A percentile compares a stretch with the other conserved stretches of the same genome.
Conservation (phyloP, 2,888 invertebrate genomes). For the Tipula confusa region DNA sequence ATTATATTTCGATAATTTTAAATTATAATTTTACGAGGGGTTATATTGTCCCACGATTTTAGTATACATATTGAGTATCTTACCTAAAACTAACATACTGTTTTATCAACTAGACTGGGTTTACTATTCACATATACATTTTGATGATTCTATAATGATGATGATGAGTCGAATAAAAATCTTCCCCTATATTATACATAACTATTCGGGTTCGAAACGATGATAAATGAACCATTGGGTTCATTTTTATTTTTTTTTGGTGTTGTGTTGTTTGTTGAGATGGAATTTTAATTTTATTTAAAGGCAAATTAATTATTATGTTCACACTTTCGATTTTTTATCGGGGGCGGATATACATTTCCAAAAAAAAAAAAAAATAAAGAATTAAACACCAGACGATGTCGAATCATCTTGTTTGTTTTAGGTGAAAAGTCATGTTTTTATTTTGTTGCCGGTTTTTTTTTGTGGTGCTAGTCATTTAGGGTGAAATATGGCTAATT, state of each 20-base stretch:
- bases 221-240: constrained; percentile 14
- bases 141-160: constrained; percentile 12
- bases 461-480: neutral
- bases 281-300: constrained; percentile 9
- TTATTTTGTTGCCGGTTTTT: neutral
- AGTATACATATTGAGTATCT: neutral
- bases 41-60: constrained; percentile 21
- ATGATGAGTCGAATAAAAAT: neutral
- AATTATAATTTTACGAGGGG: constrained; percentile 27
- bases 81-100: neutral
- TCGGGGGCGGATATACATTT: neutral
- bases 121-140: neutral
- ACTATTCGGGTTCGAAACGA: constrained; percentile 6
- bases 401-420: constrained; percentile 15
- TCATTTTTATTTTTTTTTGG: neutral
- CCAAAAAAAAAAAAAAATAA: neutral
- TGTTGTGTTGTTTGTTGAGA: neutral
- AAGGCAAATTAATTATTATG: constrained; percentile 25
- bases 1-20: constrained; percentile 21
- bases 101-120: neutral
- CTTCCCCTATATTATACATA: neutral
- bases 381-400: neutral
- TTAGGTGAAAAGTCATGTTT: constrained; percentile 25
- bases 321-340: constrained; percentile 8
- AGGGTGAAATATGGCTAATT: neutral